Base-by-base conservation (phyloP, 2,888 invertebrate species). In the Lamellibrachia columna region DNA sequence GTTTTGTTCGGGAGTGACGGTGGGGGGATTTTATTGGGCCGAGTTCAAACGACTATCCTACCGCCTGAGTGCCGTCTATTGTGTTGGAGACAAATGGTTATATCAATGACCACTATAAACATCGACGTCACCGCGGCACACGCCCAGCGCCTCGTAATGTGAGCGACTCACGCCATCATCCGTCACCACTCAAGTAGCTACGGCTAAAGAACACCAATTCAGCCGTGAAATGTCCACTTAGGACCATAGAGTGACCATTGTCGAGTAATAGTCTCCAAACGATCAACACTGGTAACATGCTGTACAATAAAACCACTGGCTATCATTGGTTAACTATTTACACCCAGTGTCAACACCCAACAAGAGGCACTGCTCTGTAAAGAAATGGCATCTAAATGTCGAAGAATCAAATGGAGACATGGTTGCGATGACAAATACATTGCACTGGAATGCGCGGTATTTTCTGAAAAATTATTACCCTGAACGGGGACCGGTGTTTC, bases 141-240 rank as follows among this genome's bases (percentile, higher is more conserved):
- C 75, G 75, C 75, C 75, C 75, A 75, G 22, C 15, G 15, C 6
- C 22, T 75, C 75, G 75, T 75, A 75, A 75, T n/a, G 22, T 22
- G n/a, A 22, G 15, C 15, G 75, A 75, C 75, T 3, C 75, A 75
- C 6, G 15, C 11, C 75, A 75, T 75, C 75, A 75, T 75, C 75
- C 75, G 3, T 75, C 75, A 15, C 6, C 75, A 4, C n/a, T 6
- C 22, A n/a, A 75, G 75, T 75, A n/a, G n/a, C 75, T 22, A 6
- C 75, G 11, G n/a, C 22, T 75, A 75, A 75, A 75, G 15, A 11
- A 75, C 15, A 15, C 6, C 22, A 15, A 75, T 6, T 75, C 75
- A 75, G n/a, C 75, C 22, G 75, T 75, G 75, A 75, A 75, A 75
- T 75, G 75, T 75, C 75, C 75, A 75, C 75, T 75, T 75, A 75